phyloP scores from a whole-genome alignment of 92 coral and sea anemone genomes.

The Virgularia gustaviana region DNA sequence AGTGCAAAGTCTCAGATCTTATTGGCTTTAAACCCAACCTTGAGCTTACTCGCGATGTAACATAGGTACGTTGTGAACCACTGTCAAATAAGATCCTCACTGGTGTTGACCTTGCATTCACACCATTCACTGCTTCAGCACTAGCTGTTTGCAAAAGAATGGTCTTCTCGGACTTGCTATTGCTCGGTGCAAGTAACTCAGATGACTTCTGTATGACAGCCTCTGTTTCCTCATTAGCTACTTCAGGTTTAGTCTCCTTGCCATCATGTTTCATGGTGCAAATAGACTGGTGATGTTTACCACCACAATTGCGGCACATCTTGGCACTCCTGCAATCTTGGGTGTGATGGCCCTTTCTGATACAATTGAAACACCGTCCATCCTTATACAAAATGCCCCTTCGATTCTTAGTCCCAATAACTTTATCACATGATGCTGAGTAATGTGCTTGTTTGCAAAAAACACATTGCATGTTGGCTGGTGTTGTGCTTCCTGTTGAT shows the following conservation, averaged over 20 bases:
- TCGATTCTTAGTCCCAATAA: background rate
- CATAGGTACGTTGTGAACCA: constrained; percentile 29
- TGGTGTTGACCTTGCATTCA: constrained; percentile 18
- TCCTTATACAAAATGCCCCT: background rate
- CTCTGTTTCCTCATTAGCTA: background rate
- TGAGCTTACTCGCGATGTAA: constrained; percentile 13
- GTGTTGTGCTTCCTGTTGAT: too few species aligned
- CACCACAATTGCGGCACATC: constrained; percentile 15
- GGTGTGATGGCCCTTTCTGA: constrained; percentile 3
- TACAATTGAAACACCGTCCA: constrained; percentile 5
- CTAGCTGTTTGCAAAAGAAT: constrained; percentile 30
- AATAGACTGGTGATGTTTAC: constrained; percentile 13
- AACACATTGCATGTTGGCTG: constrained; percentile 3
- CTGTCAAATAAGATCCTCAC: constrained; percentile 34
- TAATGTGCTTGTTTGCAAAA: constrained; percentile 3
- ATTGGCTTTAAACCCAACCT: constrained; percentile 33
- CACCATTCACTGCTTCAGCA: constrained; percentile 13
- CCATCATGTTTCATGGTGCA: background rate
- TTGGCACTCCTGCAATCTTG: constrained; percentile 4
- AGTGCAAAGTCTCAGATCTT: constrained; percentile 30
- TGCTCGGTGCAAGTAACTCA: background rate
- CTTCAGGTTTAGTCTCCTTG: background rate
- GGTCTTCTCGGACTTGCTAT: constrained; percentile 13
- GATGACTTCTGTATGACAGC: background rate
- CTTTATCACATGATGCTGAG: constrained; percentile 21